Base-by-base conservation (phyloP, 1,140 invertebrate genomes). In the Drosophila nasuta region DNA sequence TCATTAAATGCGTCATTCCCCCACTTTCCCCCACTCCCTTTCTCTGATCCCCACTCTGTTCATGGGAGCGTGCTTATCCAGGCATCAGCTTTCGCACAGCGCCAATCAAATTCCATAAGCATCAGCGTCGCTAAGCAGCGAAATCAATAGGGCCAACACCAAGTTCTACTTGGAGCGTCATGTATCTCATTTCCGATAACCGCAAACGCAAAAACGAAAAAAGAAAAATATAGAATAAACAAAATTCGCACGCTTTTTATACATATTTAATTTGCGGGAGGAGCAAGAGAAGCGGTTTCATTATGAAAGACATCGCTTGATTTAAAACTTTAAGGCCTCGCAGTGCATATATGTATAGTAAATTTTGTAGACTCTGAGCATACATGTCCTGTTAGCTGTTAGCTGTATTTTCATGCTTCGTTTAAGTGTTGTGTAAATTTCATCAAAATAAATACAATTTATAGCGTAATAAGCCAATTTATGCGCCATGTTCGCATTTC, bases 391-490 rank as follows among this genome's bases (percentile, higher is more conserved):
- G 20, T 20, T 17, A 7, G 46, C 13, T 25, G 20, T 20, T 17
- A 7, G 46, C 17, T 20, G 17, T 48, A 20, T 52, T 25, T 30
- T 7, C 38, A 35, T 20, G 60, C 52, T 69, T 67, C 77, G 68
- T 74, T 67, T 69, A 59, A 71, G 78, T 66, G 48, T 49, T 85
- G 70, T 83, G 83, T 81, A 88, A 88, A 88, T 88, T 88, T 88
- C 80, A 88, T 88, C 85, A 88, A 83, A 88, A 88, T 88, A 88
- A 88, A 88, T 88, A 88, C 81, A 88, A 88, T 88, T 88, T 88
- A 87, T 88, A 83, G 83, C 83, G 83, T 71, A 88, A 87, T 87
- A 87, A 87, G 83, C 83, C 83, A 87, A 87, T 88, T 88, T 88
- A 88, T 88, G 80, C 83, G 57, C 62, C 80, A 82, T 87, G 83